These are phyloP conservation scores for Barypeithes pellucidus DNA, from an alignment of 2,888 invertebrate genomes.

Conservation along the genomic window DNA sequence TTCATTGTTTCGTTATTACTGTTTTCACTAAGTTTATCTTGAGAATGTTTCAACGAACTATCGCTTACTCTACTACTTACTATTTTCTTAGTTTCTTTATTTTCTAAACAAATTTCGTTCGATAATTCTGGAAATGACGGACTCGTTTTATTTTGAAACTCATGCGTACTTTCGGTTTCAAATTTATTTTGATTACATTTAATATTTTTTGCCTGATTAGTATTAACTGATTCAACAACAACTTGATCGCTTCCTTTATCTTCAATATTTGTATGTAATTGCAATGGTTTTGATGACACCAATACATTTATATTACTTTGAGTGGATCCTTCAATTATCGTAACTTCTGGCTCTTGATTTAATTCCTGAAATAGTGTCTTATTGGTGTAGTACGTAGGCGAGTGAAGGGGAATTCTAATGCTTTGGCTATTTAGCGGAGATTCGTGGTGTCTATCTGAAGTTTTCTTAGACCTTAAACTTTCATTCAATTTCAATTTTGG, in stretches of 20 bases:
- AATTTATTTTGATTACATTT: neutral
- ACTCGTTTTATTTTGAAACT: neutral
- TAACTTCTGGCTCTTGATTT: conserved; percentile 73
- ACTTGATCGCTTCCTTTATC: neutral
- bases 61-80: neutral
- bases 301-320: neutral
- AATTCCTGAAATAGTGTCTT: conserved; percentile 63
- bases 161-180: neutral
- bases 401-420: conserved; percentile 83
- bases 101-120: neutral
- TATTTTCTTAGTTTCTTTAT: neutral
- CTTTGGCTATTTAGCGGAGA: conserved; percentile 76
- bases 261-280: neutral
- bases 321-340: conserved; percentile 67
- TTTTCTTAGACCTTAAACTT: conserved; percentile 43
- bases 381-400: conserved; percentile 80
- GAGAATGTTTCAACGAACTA: neutral
- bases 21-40: conserved; percentile 12
- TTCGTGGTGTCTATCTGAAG: conserved; percentile 72
- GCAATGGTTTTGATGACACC: neutral
- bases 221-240: neutral
- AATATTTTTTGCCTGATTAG: neutral
- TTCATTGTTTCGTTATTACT: conserved; percentile 38
- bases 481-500: conserved; percentile 60
- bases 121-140: neutral